phyloP scores from a whole-genome alignment of 2,888 invertebrate genomes.

The Eupithecia exiguata region DNA sequence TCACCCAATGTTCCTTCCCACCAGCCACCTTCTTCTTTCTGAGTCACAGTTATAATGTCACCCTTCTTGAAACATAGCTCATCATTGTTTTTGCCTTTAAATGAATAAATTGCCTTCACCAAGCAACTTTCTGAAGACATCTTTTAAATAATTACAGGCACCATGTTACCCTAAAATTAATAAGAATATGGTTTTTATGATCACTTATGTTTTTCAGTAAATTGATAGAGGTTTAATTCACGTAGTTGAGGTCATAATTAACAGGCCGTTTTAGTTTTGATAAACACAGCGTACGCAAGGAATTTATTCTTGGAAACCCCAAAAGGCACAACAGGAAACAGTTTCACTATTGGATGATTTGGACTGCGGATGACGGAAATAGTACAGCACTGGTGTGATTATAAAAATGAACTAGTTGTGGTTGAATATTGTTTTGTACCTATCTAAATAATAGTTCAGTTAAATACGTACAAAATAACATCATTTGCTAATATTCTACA shows the following conservation, averaged over 20 bases:
- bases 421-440: background rate
- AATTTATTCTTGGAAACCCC: constrained; percentile 48
- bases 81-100: constrained; percentile 98
- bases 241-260: background rate
- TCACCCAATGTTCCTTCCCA: constrained; percentile 99
- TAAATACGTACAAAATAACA: constrained; percentile 51
- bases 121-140: constrained; percentile 86
- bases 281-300: constrained; percentile 18
- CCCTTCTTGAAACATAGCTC: constrained; percentile 98
- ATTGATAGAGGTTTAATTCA: background rate
- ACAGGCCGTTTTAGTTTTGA: constrained; percentile 16
- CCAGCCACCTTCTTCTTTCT: constrained; percentile 98
- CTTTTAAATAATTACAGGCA: constrained; percentile 61
- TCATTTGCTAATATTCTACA: constrained; percentile 38
- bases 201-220: background rate
- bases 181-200: constrained; percentile 22
- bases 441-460: background rate
- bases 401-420: background rate
- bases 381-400: background rate
- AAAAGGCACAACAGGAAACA: constrained; percentile 48
- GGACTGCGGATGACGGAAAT: constrained; percentile 7
- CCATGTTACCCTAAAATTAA: constrained; percentile 55
- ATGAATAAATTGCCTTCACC: constrained; percentile 96
- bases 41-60: constrained; percentile 98
- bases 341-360: constrained; percentile 14